These are phyloP conservation scores for Listronotus oregonensis DNA, from an alignment of 1,140 invertebrate species.

Conservation along the genomic window DNA sequence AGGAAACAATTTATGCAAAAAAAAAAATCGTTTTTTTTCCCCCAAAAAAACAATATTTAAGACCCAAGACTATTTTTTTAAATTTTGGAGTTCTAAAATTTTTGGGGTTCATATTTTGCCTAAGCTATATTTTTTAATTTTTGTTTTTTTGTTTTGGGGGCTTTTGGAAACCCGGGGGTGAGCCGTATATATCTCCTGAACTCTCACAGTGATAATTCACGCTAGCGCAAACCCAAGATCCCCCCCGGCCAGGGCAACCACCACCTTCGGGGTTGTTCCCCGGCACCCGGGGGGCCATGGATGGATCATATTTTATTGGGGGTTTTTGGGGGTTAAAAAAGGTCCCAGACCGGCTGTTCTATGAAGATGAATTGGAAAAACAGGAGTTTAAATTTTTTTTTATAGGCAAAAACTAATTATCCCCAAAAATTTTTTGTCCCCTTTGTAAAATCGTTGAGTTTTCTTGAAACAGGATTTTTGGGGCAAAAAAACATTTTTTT, in stretches of 20 bases:
- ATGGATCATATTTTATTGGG: slow-evolving; percentile 93
- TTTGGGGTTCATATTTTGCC: too few relatives aligned
- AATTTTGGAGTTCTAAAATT: too few relatives aligned
- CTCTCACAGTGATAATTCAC: slow-evolving; percentile 49
- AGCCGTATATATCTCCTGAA: slow-evolving; percentile 84
- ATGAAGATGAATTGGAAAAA: slow-evolving; percentile 96
- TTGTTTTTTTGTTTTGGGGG: slow-evolving; percentile 20
- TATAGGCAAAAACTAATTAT: too few relatives aligned
- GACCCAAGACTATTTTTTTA: too few relatives aligned
- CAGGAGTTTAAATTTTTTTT: slow-evolving; percentile 60
- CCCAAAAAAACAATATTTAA: too few relatives aligned
- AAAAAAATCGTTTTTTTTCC: too few relatives aligned
- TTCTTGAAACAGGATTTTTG: too few relatives aligned
- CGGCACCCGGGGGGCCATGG: slow-evolving; percentile 56
- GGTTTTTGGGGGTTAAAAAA: slow-evolving; percentile 95
- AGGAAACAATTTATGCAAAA: too few relatives aligned
- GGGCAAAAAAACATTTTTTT: too few relatives aligned
- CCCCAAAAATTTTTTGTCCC: too few relatives aligned
- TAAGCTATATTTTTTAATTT: background rate
- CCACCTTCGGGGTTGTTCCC: slow-evolving; percentile 48
- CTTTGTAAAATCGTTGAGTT: too few relatives aligned
- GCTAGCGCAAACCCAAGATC: slow-evolving; percentile 46
- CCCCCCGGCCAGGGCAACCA: slow-evolving; percentile 45
- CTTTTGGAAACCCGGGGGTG: slow-evolving; percentile 79
- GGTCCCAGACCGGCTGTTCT: slow-evolving; percentile 83